Evolutionary conservation across 1,140 invertebrate species (phyloP).

Genomic region (Brevipalpus yothersi): DNA sequence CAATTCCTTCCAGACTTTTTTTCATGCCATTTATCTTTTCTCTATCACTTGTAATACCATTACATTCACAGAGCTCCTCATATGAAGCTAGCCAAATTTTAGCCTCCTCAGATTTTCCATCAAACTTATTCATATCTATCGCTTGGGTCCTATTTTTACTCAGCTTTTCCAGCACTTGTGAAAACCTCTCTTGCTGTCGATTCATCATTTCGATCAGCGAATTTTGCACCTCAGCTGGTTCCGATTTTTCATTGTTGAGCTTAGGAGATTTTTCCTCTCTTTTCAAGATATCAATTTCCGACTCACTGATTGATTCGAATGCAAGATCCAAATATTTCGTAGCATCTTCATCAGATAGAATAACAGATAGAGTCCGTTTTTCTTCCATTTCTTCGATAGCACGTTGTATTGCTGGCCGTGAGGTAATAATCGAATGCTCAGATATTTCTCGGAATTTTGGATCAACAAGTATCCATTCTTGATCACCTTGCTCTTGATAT

Average conservation of each 20-base stretch:
- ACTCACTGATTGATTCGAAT: not conserved
- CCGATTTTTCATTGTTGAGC: not conserved
- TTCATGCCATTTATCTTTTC: not conserved
- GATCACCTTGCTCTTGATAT: not conserved
- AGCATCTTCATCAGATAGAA: not conserved
- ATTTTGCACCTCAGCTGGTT: not conserved
- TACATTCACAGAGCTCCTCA: not conserved
- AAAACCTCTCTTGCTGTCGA: not conserved
- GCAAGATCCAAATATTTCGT: not conserved
- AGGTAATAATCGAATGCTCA: not conserved
- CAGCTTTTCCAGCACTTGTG: not conserved
- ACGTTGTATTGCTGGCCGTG: not conserved
- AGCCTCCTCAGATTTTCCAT: not conserved
- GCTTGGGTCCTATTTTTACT: not conserved
- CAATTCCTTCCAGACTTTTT: not conserved
- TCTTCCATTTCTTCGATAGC: not conserved
- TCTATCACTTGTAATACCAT: not conserved
- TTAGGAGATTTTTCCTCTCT: too few relatives aligned
- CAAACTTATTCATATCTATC: not conserved
- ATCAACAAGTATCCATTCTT: not conserved
- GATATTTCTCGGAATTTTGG: not conserved
- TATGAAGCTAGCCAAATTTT: not conserved
- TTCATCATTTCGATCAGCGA: not conserved
- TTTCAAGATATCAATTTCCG: not conserved
- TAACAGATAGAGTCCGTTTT: not conserved